Percentiles rank a stretch among this genome's conserved stretches.
These are phyloP conservation scores for Anarhynchus alexandrinus DNA, from an alignment of 2,113 vertebrate species.

Conservation along the genomic window DNA sequence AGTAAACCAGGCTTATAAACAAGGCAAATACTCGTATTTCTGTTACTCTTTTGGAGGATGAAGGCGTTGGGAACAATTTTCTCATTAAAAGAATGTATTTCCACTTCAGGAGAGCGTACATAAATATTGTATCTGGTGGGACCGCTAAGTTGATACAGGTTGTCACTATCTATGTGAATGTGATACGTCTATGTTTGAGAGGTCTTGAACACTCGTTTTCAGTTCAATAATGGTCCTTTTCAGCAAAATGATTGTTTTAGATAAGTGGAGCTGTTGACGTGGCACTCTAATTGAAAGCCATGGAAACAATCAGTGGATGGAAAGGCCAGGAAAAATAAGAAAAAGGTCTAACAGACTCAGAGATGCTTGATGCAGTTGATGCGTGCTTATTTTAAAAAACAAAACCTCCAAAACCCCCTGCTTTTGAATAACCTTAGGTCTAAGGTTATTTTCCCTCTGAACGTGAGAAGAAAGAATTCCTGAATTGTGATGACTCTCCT, in stretches of 20 bases:
- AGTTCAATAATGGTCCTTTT: not conserved
- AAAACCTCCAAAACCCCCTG: not conserved
- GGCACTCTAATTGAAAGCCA: not conserved
- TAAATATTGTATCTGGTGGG: not conserved
- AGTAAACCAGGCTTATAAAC: not conserved
- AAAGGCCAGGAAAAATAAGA: not conserved
- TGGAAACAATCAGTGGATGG: not conserved
- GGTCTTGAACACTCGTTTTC: not conserved
- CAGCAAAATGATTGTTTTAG: slow-evolving; percentile 4
- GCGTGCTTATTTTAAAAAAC: not conserved
- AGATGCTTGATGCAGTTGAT: not conserved
- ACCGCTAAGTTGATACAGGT: not conserved
- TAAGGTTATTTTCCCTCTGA: slow-evolving; percentile 4
- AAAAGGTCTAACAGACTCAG: not conserved
- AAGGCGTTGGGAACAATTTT: not conserved
- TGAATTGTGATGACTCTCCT: not conserved
- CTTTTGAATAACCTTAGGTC: not conserved
- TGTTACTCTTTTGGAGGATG: not conserved
- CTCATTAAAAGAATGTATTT: not conserved
- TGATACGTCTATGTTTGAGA: not conserved
- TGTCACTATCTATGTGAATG: not conserved
- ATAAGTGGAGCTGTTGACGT: not conserved
- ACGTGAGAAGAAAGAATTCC: not conserved
- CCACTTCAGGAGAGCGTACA: not conserved
- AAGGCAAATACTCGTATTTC: not conserved